Percentiles rank a stretch among this genome's conserved stretches.
phyloP scores from a whole-genome alignment of 1,140 invertebrate genomes.

The Macrobrachium rosenbergii region DNA sequence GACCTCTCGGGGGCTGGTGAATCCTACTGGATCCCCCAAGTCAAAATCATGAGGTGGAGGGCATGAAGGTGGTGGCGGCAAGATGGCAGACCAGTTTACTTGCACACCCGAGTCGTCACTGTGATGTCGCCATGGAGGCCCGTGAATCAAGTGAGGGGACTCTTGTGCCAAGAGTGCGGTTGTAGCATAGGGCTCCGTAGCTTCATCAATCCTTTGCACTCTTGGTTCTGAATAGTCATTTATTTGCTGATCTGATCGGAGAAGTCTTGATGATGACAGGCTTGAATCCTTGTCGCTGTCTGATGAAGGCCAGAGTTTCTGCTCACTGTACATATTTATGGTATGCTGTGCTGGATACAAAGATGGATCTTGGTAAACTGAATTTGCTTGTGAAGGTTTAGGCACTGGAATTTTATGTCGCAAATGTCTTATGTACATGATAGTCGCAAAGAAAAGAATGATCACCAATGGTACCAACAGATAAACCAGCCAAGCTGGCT shows the following conservation, averaged over 20 bases:
- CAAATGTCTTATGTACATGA: conserved; percentile 53
- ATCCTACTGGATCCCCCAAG: conserved; percentile 10
- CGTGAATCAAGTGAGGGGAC: conserved; percentile 18
- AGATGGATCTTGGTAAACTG: conserved; percentile 49
- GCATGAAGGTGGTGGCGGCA: conserved; percentile 61
- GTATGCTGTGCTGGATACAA: conserved; percentile 51
- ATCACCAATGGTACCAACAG: conserved; percentile 57
- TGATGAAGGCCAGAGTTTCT: conserved; percentile 57
- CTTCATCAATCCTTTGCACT: conserved; percentile 39
- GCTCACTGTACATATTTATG: conserved; percentile 65
- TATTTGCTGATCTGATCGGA: conserved; percentile 55
- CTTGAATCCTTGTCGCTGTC: conserved; percentile 57
- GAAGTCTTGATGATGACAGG: conserved; percentile 47
- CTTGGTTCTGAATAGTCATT: conserved; percentile 64
- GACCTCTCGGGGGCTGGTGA: neutral
- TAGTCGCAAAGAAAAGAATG: conserved; percentile 48
- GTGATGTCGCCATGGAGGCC: conserved; percentile 41
- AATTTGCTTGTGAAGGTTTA: conserved; percentile 33
- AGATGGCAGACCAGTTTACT: conserved; percentile 60
- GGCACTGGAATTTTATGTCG: conserved; percentile 45
- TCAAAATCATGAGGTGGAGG: conserved; percentile 49
- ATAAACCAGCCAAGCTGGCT: conserved; percentile 65
- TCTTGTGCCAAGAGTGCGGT: conserved; percentile 61
- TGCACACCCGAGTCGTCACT: conserved; percentile 46
- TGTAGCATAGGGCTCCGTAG: conserved; percentile 63